Percentiles rank a stretch among this genome's conserved stretches.
Evolutionary conservation across 2,797 vertebrate species (phyloP).

Genomic region (Sternotherus odoratus): DNA sequence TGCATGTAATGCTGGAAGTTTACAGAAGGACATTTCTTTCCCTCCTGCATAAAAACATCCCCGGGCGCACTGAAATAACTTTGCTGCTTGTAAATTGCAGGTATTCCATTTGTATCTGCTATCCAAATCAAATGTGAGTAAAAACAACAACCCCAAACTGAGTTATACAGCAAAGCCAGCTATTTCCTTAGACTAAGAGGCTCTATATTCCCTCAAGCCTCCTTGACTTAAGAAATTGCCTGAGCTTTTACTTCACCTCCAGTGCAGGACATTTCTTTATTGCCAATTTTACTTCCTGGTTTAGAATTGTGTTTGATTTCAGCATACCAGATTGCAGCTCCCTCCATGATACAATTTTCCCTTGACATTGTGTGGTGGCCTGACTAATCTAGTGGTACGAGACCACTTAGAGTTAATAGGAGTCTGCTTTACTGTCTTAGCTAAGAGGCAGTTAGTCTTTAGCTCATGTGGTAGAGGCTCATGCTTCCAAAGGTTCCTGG

Average conservation of each 20-base stretch:
- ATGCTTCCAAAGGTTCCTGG: no score
- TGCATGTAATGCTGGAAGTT: conserved; percentile 19
- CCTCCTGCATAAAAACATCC: conserved; percentile 26
- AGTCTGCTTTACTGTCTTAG: no score
- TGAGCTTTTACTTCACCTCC: not conserved
- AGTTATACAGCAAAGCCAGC: not conserved
- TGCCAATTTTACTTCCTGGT: not conserved
- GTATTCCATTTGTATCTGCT: not conserved
- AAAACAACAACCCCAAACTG: no score
- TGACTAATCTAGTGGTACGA: no score
- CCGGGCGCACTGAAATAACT: not conserved
- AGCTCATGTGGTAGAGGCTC: no score
- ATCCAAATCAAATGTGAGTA: conserved; percentile 10
- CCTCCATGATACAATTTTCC: rapidly evolving
- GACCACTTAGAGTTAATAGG: no score
- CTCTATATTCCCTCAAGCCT: not conserved
- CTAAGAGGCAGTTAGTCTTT: no score
- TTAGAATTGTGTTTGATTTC: not conserved
- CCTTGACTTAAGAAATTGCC: not conserved
- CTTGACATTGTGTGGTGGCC: not conserved
- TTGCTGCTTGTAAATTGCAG: conserved; percentile 10
- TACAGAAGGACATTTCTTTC: conserved; percentile 46
- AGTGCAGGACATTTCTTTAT: not conserved
- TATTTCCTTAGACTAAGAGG: not conserved
- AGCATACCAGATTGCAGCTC: not conserved